Evolutionary conservation across 64 coral and sea anemone species (phyloP).

Genomic region (Montipora capricornis): DNA sequence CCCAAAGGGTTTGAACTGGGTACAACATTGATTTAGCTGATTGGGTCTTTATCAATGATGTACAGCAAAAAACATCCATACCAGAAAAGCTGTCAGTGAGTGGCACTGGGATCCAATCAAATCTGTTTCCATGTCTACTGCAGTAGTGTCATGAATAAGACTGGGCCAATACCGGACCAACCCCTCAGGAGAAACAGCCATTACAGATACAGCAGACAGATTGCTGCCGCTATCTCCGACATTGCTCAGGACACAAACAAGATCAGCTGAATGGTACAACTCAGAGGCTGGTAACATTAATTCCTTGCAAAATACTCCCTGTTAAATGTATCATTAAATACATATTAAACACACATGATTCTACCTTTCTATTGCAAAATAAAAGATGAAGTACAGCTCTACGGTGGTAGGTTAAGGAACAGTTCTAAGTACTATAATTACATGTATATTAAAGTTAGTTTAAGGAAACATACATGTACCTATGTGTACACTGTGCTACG

Average conservation of each 20-base stretch:
- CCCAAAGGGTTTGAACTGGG: too few species aligned
- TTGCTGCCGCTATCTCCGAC: slow-evolving; percentile 37
- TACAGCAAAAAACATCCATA: neutral
- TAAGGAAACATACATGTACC: too few species aligned
- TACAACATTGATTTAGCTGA: too few species aligned
- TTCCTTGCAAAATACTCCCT: slow-evolving; percentile 91
- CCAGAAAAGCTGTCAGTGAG: slow-evolving; percentile 86
- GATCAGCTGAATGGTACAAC: slow-evolving; percentile 80
- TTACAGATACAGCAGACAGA: slow-evolving; percentile 61
- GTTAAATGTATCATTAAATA: neutral
- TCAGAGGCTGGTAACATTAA: slow-evolving; percentile 87
- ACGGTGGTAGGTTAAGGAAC: too few species aligned
- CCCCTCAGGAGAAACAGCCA: slow-evolving; percentile 91
- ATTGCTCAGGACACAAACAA: slow-evolving; percentile 75
- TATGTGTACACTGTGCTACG: too few species aligned
- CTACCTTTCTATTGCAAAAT: too few species aligned
- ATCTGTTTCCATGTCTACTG: slow-evolving; percentile 84
- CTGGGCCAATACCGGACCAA: slow-evolving; percentile 96
- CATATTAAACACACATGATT: neutral
- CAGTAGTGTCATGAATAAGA: slow-evolving; percentile 79
- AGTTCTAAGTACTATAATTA: too few species aligned
- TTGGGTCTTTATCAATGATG: too few species aligned
- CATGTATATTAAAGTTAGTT: too few species aligned
- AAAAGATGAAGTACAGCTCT: too few species aligned
- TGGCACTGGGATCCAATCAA: slow-evolving; percentile 89